Base-by-base conservation (phyloP, 2,888 invertebrate genomes). In the Leucophora obtusa region DNA sequence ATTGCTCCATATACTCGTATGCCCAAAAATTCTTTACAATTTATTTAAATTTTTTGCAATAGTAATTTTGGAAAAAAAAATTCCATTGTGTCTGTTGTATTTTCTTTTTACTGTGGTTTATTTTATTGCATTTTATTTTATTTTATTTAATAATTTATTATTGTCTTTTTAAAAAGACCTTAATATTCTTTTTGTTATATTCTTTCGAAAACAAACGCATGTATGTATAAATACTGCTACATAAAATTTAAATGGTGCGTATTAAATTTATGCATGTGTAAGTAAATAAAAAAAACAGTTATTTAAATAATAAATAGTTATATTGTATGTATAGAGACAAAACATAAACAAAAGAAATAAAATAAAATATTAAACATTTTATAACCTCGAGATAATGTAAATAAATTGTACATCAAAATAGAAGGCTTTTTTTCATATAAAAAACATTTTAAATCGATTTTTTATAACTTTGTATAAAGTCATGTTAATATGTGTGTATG, bases 321-420 rank as follows among this genome's bases (percentile, higher is more conserved):
- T 21, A 21, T 21, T 21, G 21, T 3, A 4, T 35, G 35, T 35
- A 10, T 1, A 35, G 10, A 38, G 14, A 38, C 10, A 14, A 11
- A 11, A 3, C 11, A 38, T 14, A 10, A 38, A 38, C 38, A 38
- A 38, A 38, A 14, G 38, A 38, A 47, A 47, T 47, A 47, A 38
- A 47, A 47, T 47, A 47, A 47, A 47, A n/a, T 47, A 38, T 38
- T 14, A n/a, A 47, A 14, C 43, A n/a, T 38, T 38, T 38, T 38
- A 38, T 38, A 38, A 38, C 38, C 38, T 14, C 10, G 43, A n/a
- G 43, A 47, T 47, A 47, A 47, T 47, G 5, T n/a, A n/a, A 47
- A 47, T 47, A 47, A 47, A 47, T 47, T n/a, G n/a, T n/a, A n/a
- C n/a, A 47, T 47, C 43, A 47, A 47, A 47, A 14, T 47, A 47